Base-by-base conservation (phyloP, 2,113 vertebrate species). In the Solea senegalensis region DNA sequence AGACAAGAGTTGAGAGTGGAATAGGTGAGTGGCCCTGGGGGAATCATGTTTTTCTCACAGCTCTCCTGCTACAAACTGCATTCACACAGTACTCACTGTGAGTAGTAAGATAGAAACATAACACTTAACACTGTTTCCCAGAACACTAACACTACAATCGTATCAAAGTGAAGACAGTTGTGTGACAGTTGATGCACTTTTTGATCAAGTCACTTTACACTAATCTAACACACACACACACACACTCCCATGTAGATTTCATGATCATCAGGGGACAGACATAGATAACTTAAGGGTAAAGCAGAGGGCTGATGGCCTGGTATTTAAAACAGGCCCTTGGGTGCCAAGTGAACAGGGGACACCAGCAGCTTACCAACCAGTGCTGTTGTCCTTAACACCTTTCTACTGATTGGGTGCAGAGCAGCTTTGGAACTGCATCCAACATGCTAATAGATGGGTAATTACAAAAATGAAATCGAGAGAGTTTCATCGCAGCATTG, bases 31-130 rank as follows among this genome's bases (percentile, higher is more conserved):
- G 57, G 64, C 84, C 79, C 72, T 11, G 9, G 86, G 34, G 86
- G 88, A 88, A 61, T 83, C 28, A 2, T 90, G 89, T 88, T 90
- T 89, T 86, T 88, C 87, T 89, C 85, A 64, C 72, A 56, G 61
- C 68, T 77, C 46, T 69, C 44, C 52, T 74, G 72, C 68, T 71
- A 72, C 62, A 57, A 72, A 76, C 73, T 70, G 46, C 56, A 64
- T 80, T 87, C 55, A 74, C 49, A 44, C n/a, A 50, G 43, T 16
- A 69, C 76, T 65, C 41, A 27, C 62, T 15, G 51, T 57, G 58
- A 78, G 54, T 51, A 50, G 51, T 53, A 43, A 34, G 26, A 7
- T n/a, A 61, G n/a, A 78, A 78, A 34, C 34, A 34, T 12, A 44
- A 12, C 44, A 9, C 2, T 57, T 10, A 9, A 27, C 63, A 50